Base-by-base conservation (phyloP, 2,888 invertebrate genomes). In the Lypha dubia region DNA sequence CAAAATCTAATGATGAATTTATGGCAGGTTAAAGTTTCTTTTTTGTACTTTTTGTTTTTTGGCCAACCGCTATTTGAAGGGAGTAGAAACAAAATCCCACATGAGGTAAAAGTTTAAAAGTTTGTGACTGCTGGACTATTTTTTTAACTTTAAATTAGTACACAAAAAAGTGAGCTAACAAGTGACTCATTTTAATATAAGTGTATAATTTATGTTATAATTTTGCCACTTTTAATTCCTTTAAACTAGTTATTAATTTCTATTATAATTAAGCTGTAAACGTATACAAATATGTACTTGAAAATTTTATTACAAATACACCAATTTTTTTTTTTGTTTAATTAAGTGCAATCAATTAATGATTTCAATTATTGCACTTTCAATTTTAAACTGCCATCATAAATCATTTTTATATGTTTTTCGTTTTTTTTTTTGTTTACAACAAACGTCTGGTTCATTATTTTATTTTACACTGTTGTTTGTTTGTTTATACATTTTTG, bases 281-380 rank as follows among this genome's bases (percentile, higher is more conserved):
- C 20, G 6, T 17, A 0, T 49, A n/a, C 28, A 53, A 53, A n/a
- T 53, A 53, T n/a, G n/a, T n/a, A n/a, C n/a, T 62, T 38, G 24
- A 51, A 49, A n/a, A 20, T 32, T 73, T 71, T 58, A 32, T 35
- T 35, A 13, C 35, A 56, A 60, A n/a, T n/a, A n/a, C 11, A 44
- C 20, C 8, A 11, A 38, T 1, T 38, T 11, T 38, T 17, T 44
- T 60, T 51, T 38, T 17, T 44, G 46, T 51, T 63, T 63, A 63
- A 74, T 74, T 74, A 74, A 74, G 63, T 63, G 41, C 41, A 28
- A 63, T 63, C 75, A 75, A 75, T 75, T 65, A 75, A 65, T 75
- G 44, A 35, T 65, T 75, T 75, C 65, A 75, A 75, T 75, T 76
- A 38, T 28, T 28, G 58, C 38, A 67, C 67, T 76, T 76, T 49